Evolutionary conservation across 2,113 vertebrate genomes (phyloP).

Genomic region (Anolis sagrei): DNA sequence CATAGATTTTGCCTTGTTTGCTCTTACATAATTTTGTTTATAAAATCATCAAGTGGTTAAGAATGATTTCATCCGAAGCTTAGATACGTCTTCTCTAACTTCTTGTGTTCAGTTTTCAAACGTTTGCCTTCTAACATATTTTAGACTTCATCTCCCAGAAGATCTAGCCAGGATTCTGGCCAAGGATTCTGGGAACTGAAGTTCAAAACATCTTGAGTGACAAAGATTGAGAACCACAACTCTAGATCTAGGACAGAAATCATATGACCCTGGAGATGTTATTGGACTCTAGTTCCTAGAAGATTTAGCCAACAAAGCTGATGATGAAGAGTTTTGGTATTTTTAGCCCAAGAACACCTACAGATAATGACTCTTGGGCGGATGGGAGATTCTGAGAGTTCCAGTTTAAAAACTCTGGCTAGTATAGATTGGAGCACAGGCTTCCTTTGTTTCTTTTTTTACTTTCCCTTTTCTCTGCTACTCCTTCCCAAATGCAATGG

Average conservation of each 20-base stretch:
- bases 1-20: not conserved
- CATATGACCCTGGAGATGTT: no score
- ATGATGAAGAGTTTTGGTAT: no score
- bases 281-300: no score
- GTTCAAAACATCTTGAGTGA: no score
- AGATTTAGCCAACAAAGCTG: no score
- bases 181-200: not conserved
- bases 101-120: not conserved
- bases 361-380: no score
- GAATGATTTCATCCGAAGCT: not conserved
- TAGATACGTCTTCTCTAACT: not conserved
- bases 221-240: no score
- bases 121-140: not conserved
- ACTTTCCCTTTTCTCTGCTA: not conserved
- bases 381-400: no score
- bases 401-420: not conserved
- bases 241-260: no score
- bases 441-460: not conserved
- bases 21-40: not conserved
- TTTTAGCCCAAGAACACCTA: no score
- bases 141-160: not conserved
- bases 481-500: no score
- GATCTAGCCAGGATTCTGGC: not conserved
- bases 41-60: not conserved
- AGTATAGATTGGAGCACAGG: not conserved